phyloP scores from a whole-genome alignment of 1,140 invertebrate species.

The Drosophila arizonae region DNA sequence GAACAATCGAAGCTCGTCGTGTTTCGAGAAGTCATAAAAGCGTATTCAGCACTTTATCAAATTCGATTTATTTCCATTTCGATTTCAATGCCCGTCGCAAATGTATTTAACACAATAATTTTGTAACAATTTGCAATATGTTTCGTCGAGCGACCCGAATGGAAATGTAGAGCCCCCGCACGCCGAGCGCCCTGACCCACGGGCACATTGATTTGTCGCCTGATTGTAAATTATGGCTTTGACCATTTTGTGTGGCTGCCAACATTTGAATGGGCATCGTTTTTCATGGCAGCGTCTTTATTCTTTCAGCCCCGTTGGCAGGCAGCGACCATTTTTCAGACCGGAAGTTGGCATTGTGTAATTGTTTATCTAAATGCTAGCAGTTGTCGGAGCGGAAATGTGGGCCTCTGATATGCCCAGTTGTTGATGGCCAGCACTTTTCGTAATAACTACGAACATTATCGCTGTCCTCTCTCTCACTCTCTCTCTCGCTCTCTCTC shows the following conservation, averaged over 20 bases:
- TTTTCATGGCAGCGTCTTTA: slow-evolving; percentile 40
- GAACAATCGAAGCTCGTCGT: background rate
- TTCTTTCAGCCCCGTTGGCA: slow-evolving; percentile 6
- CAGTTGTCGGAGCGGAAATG: slow-evolving; percentile 40
- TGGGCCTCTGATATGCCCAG: slow-evolving; percentile 26
- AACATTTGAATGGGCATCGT: slow-evolving; percentile 42
- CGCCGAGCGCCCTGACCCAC: background rate
- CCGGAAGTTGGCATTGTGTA: slow-evolving; percentile 53
- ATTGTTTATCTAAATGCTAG: slow-evolving; percentile 54
- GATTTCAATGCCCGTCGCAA: background rate
- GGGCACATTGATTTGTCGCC: slow-evolving; percentile 51
- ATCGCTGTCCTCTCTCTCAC: slow-evolving; percentile 14
- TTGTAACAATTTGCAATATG: slow-evolving; percentile 49
- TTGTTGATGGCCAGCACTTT: slow-evolving; percentile 43
- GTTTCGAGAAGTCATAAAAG: background rate
- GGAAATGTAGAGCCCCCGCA: background rate
- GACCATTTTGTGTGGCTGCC: slow-evolving; percentile 44
- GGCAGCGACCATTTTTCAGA: background rate
- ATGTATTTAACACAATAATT: slow-evolving; percentile 43
- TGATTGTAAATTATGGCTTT: slow-evolving; percentile 58
- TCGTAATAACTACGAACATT: slow-evolving; percentile 25
- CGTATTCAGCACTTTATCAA: slow-evolving; percentile 13
- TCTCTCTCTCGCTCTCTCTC: slow-evolving; percentile 10
- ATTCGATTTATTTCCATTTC: slow-evolving; percentile 6
- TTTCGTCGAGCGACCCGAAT: slow-evolving; percentile 28